Percentiles rank a stretch among this genome's conserved stretches.
Evolutionary conservation across 2,888 invertebrate species (phyloP).

Genomic region (Pogonocherus hispidulus): DNA sequence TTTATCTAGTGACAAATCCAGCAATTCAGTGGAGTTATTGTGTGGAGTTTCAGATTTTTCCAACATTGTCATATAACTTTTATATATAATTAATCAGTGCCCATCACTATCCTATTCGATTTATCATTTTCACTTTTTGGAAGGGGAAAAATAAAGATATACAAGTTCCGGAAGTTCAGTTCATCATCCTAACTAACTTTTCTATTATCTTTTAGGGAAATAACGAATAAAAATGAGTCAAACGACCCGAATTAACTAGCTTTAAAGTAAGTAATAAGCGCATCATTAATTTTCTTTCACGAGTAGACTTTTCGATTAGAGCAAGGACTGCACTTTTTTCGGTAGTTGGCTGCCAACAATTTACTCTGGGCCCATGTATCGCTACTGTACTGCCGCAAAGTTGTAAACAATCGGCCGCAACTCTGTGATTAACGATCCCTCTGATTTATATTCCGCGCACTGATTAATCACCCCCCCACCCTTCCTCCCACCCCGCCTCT

Average conservation of each 20-base stretch:
- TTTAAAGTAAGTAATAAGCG: conserved; percentile 19
- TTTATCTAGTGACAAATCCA: too few species aligned
- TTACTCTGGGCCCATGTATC: conserved; percentile 40
- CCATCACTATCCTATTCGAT: too few species aligned
- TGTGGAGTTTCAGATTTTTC: too few species aligned
- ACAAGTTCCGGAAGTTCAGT: too few species aligned
- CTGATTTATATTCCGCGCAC: conserved; percentile 61
- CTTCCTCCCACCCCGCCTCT: too few species aligned
- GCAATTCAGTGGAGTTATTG: too few species aligned
- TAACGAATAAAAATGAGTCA: not conserved
- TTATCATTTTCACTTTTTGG: too few species aligned
- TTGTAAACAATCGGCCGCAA: conserved; percentile 54
- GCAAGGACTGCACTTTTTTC: conserved; percentile 30
- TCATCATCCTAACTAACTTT: too few species aligned
- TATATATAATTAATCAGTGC: too few species aligned
- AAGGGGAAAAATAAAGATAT: too few species aligned
- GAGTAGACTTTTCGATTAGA: conserved; percentile 28
- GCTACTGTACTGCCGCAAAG: conserved; percentile 35
- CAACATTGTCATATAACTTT: too few species aligned
- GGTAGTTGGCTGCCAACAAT: conserved; percentile 39
- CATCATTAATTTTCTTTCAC: conserved; percentile 28
- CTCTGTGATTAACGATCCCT: conserved; percentile 62
- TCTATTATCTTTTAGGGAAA: too few species aligned
- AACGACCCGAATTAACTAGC: not conserved
- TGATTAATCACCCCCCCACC: conserved; percentile 46